phyloP scores from a whole-genome alignment of 2,888 invertebrate species.

The Sminthurides aquaticus region DNA sequence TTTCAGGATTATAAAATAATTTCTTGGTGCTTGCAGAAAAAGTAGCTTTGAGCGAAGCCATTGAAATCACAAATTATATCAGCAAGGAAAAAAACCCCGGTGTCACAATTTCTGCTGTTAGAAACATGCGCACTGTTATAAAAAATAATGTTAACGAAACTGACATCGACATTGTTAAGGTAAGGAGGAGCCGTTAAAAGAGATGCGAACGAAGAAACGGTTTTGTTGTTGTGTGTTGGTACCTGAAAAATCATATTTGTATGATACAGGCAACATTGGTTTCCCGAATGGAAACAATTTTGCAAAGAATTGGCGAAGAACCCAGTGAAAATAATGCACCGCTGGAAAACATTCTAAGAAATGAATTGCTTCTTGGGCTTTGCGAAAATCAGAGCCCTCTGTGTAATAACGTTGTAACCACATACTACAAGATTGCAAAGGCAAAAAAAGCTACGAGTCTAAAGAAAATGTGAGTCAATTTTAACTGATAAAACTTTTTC shows the following conservation, averaged over 20 bases:
- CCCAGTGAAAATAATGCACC: neutral
- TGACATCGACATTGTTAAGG: neutral
- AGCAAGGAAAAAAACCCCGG: conserved; percentile 1
- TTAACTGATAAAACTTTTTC: too few relatives aligned
- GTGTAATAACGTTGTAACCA: neutral
- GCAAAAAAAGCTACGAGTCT: neutral
- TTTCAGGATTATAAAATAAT: neutral
- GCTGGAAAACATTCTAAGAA: conserved; percentile 5
- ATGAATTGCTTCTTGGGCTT: conserved; percentile 3
- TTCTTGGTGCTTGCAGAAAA: neutral
- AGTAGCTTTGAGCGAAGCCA: neutral
- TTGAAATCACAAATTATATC: conserved; percentile 5
- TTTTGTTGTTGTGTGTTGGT: neutral
- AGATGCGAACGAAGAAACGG: neutral
- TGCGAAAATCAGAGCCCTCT: conserved; percentile 3
- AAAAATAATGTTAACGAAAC: neutral
- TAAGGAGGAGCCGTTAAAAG: neutral
- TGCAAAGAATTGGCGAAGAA: conserved; percentile 4
- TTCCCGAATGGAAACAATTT: conserved; percentile 2
- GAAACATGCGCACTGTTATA: neutral
- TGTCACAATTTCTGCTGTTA: conserved; percentile 1
- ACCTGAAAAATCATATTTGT: neutral
- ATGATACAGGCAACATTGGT: neutral
- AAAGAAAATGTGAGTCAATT: neutral
- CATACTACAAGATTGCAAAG: neutral